Evolutionary conservation across 2,797 vertebrate genomes (phyloP).

Genomic region (Adelosebastes latens): DNA sequence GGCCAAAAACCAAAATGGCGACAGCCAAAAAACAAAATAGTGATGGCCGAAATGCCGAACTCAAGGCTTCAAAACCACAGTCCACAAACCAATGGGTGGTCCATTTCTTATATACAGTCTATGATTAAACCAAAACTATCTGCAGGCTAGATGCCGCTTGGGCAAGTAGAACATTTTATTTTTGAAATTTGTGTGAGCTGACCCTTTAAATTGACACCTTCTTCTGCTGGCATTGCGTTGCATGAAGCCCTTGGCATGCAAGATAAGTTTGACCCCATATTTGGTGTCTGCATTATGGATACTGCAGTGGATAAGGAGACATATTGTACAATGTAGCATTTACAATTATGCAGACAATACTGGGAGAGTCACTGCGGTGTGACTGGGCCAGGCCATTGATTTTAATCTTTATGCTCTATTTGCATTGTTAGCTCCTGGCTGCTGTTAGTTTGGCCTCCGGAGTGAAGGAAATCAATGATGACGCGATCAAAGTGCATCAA

Average conservation of each 20-base stretch:
- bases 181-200: slow-evolving; percentile 25
- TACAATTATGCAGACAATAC: background rate
- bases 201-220: slow-evolving; percentile 12
- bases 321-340: background rate
- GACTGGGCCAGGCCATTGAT: slow-evolving; percentile 60
- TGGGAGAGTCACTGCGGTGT: slow-evolving; percentile 37
- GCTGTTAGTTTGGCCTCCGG: slow-evolving; percentile 12
- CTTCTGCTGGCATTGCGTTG: background rate
- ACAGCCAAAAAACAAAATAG: too few species aligned
- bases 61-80: too few species aligned
- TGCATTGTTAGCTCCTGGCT: slow-evolving; percentile 37
- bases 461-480: slow-evolving; percentile 41
- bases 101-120: too few species aligned
- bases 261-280: background rate
- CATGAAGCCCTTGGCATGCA: slow-evolving; percentile 22
- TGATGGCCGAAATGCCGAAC: too few species aligned
- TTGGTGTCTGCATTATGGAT: slow-evolving; percentile 9
- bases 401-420: slow-evolving; percentile 70
- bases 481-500: slow-evolving; percentile 1
- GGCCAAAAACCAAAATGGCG: too few species aligned
- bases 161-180: background rate
- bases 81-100: too few species aligned
- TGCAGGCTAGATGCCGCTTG: background rate
- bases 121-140: background rate
- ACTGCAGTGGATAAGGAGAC: slow-evolving; percentile 11